phyloP scores from a whole-genome alignment of 2,888 invertebrate species.

The Aphidius colemani region DNA sequence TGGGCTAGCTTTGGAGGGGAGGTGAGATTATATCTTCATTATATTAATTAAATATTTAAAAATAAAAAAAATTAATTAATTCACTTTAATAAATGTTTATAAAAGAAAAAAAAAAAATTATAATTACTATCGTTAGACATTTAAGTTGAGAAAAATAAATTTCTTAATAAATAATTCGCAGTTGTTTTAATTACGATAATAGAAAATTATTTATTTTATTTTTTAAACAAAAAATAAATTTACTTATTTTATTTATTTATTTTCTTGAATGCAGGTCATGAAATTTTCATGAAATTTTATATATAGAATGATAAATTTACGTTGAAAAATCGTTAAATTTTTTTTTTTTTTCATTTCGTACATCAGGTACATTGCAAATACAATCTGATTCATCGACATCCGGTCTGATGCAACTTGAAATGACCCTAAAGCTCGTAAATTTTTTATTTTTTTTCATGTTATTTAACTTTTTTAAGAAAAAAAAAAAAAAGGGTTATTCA shows the following conservation, averaged over 20 bases:
- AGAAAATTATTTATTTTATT: slow-evolving; percentile 1
- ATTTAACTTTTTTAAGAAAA: not conserved
- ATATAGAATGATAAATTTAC: not conserved
- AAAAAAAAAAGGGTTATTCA: not conserved
- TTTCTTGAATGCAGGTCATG: not conserved
- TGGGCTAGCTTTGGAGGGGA: slow-evolving; percentile 60
- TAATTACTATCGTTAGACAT: no score
- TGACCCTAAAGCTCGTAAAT: no score
- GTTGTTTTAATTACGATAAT: not conserved
- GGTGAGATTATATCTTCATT: slow-evolving; percentile 41
- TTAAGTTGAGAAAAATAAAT: no score
- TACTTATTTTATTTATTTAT: not conserved
- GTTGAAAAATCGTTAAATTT: not conserved
- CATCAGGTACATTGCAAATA: slow-evolving; percentile 1
- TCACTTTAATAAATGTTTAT: no score
- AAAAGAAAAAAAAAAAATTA: no score
- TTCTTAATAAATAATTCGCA: not conserved
- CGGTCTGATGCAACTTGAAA: slow-evolving; percentile 12
- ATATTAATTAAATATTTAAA: slow-evolving; percentile 8
- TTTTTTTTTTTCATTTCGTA: not conserved
- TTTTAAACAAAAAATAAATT: not conserved
- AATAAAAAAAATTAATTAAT: not conserved
- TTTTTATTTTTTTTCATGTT: not conserved
- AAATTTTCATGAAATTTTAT: not conserved
- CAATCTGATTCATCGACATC: slow-evolving; percentile 22